Evolutionary conservation across 2,113 vertebrate species (phyloP).

Genomic region (Gasterosteus nipponicus): DNA sequence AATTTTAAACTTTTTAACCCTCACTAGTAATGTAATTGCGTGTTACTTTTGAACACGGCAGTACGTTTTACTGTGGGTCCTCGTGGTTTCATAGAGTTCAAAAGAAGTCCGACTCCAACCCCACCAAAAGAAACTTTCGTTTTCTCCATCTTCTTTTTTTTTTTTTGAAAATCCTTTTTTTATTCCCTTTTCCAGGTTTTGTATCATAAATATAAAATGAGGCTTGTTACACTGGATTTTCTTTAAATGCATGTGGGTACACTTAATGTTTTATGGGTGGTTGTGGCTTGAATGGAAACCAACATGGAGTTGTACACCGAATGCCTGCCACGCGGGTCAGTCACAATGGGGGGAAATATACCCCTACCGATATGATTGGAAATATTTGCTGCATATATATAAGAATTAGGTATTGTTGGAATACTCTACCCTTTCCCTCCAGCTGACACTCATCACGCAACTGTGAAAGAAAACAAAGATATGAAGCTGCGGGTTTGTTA

Average conservation of each 20-base stretch:
- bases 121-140: not conserved
- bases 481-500: constrained; percentile 48
- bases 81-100: constrained; percentile 22
- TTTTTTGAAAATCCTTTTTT: not conserved
- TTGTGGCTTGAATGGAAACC: constrained; percentile 56
- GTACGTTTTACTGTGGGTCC: constrained; percentile 5
- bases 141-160: not conserved
- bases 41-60: constrained; percentile 10
- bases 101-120: constrained; percentile 8
- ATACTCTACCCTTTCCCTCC: constrained; percentile 24
- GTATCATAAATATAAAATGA: constrained; percentile 32
- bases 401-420: constrained; percentile 43
- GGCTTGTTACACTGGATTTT: constrained; percentile 26
- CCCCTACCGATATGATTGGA: constrained; percentile 36
- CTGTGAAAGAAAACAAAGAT: constrained; percentile 44
- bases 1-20: constrained; percentile 1
- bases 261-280: constrained; percentile 28
- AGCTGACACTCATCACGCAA: constrained; percentile 44
- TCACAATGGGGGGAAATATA: constrained; percentile 47
- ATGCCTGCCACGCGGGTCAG: constrained; percentile 16
- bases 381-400: constrained; percentile 24
- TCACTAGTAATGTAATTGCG: not conserved
- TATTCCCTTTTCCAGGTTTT: not conserved
- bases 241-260: constrained; percentile 29
- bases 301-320: constrained; percentile 27